phyloP scores from a whole-genome alignment of 37 sponge, comb jelly and placozoan genomes.

The Hexactinellida sp. region DNA sequence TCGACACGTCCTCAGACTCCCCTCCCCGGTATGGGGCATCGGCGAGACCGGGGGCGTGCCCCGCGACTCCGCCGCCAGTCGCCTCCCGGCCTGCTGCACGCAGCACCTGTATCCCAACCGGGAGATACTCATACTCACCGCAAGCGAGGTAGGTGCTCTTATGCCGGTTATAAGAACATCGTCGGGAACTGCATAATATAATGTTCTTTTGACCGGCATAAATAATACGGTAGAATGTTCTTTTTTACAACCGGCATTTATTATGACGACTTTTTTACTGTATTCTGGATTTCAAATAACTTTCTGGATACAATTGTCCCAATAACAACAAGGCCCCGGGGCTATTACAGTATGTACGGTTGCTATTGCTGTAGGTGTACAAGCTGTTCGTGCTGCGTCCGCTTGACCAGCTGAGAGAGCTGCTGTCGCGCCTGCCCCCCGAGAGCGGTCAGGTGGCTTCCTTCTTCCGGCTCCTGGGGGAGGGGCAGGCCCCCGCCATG shows the following conservation, averaged over 20 bases:
- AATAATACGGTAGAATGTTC: too few relatives aligned
- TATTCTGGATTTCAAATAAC: too few relatives aligned
- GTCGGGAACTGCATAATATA: too few relatives aligned
- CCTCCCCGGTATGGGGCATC: not conserved
- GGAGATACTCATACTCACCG: not conserved
- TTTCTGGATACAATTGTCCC: too few relatives aligned
- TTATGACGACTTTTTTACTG: too few relatives aligned
- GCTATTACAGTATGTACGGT: too few relatives aligned
- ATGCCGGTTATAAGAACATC: too few relatives aligned
- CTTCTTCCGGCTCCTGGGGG: slow-evolving; percentile 64
- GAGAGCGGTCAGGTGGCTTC: slow-evolving; percentile 37
- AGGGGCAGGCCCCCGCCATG: slow-evolving; percentile 79
- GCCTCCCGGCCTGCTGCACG: not conserved
- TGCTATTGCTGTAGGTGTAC: not conserved
- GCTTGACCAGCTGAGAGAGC: slow-evolving; percentile 63
- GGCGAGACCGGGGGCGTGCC: not conserved
- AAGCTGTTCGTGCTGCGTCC: slow-evolving; percentile 54
- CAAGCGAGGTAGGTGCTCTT: not conserved
- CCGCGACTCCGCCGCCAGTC: not conserved
- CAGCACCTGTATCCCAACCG: not conserved
- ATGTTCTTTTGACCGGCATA: too few relatives aligned
- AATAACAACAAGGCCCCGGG: too few relatives aligned
- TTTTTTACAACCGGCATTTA: too few relatives aligned
- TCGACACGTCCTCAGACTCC: slow-evolving; percentile 13
- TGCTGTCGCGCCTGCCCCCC: slow-evolving; percentile 41